phyloP scores from a whole-genome alignment of 2,797 vertebrate genomes.

The Sternotherus odoratus region DNA sequence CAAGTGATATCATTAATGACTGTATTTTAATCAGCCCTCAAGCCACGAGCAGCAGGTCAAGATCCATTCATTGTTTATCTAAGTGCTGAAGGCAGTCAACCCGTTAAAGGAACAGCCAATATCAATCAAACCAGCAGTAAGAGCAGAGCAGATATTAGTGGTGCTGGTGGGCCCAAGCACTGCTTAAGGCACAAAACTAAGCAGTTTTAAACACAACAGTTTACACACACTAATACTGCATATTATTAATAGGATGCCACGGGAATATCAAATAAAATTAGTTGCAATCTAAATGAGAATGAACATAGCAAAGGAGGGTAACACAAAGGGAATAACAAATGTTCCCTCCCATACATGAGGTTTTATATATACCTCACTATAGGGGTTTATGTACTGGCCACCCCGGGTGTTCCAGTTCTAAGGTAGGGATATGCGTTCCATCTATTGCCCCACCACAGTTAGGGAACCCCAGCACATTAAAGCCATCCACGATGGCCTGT shows the following conservation, averaged over 20 bases:
- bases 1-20: fast-evolving
- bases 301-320: not conserved
- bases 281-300: fast-evolving
- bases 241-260: fast-evolving
- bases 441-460: too few species aligned
- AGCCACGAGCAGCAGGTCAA: fast-evolving
- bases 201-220: fast-evolving
- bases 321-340: not conserved
- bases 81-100: not conserved
- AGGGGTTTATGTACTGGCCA: too few species aligned
- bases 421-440: too few species aligned
- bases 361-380: fast-evolving
- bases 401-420: too few species aligned
- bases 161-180: not conserved
- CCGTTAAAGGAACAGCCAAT: not conserved
- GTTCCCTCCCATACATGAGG: not conserved
- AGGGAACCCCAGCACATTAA: too few species aligned
- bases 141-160: not conserved
- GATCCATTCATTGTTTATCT: fast-evolving
- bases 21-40: fast-evolving
- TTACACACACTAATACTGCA: fast-evolving
- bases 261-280: fast-evolving
- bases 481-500: too few species aligned
- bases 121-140: not conserved
- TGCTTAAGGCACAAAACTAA: not conserved